Percentiles rank a stretch among this genome's conserved stretches.
phyloP scores from a whole-genome alignment of 2,797 vertebrate genomes.

The Eutrigla gurnardus region DNA sequence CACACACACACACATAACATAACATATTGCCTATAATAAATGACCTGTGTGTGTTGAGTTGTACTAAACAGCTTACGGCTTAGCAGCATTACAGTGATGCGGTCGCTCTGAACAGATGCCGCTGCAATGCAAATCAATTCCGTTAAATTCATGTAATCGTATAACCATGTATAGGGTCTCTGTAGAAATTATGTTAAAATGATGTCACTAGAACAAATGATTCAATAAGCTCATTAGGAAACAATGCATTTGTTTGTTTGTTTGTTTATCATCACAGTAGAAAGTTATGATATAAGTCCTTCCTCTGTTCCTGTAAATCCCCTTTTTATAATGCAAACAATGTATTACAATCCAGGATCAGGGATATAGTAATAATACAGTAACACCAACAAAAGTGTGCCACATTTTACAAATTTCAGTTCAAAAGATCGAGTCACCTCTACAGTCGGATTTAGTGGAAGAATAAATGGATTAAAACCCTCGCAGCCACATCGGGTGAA shows the following conservation, averaged over 20 bases:
- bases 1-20: background rate
- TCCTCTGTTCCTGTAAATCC: conserved; percentile 26
- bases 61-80: conserved; percentile 6
- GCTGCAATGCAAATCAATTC: conserved; percentile 34
- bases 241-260: background rate
- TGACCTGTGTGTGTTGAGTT: background rate
- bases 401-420: conserved; percentile 18
- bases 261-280: conserved; percentile 17
- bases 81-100: conserved; percentile 18
- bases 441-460: conserved; percentile 10
- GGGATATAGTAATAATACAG: conserved; percentile 11
- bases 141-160: conserved; percentile 28
- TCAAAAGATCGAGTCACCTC: conserved; percentile 33
- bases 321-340: conserved; percentile 29
- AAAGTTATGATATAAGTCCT: conserved; percentile 14
- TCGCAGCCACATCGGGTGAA: conserved; percentile 21
- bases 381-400: background rate
- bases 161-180: conserved; percentile 31
- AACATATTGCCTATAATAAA: conserved; percentile 14
- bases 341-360: conserved; percentile 1
- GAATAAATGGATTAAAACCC: conserved; percentile 32
- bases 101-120: conserved; percentile 15
- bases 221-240: conserved; percentile 27
- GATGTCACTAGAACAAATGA: conserved; percentile 22
- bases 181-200: conserved; percentile 31